phyloP scores from a whole-genome alignment of 2,113 vertebrate species.

The Daboia siamensis region DNA sequence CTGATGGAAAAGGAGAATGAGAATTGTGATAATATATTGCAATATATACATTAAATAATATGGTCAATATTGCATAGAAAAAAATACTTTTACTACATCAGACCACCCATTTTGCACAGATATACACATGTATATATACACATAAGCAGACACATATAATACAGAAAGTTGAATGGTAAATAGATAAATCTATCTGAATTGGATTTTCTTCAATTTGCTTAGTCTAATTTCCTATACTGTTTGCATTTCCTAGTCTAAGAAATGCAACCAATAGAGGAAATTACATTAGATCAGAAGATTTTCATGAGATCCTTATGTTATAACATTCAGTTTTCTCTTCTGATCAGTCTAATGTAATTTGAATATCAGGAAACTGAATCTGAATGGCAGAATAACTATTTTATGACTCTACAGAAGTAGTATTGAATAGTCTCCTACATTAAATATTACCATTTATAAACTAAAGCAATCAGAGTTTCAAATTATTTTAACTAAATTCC shows the following conservation, averaged over 20 bases:
- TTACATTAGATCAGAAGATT: neutral
- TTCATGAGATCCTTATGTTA: neutral
- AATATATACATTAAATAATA: neutral
- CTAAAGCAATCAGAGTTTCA: neutral
- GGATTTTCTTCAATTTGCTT: neutral
- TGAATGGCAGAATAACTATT: neutral
- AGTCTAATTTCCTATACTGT: neutral
- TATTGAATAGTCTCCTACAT: neutral
- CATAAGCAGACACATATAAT: neutral
- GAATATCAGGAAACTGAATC: neutral
- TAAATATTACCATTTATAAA: neutral
- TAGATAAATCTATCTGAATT: neutral
- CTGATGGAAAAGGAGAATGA: neutral
- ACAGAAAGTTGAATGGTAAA: neutral
- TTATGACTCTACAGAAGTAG: neutral
- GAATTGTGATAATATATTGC: neutral
- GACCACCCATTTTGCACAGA: neutral
- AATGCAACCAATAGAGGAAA: neutral
- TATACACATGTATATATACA: neutral
- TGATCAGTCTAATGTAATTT: neutral
- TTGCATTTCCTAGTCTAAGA: neutral
- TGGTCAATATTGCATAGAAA: neutral
- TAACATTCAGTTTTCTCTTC: neutral
- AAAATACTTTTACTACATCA: neutral
- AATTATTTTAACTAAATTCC: constrained; percentile 12